Conservation (phyloP, 1,140 invertebrate species). For the Neomicropteryx cornuta region DNA sequence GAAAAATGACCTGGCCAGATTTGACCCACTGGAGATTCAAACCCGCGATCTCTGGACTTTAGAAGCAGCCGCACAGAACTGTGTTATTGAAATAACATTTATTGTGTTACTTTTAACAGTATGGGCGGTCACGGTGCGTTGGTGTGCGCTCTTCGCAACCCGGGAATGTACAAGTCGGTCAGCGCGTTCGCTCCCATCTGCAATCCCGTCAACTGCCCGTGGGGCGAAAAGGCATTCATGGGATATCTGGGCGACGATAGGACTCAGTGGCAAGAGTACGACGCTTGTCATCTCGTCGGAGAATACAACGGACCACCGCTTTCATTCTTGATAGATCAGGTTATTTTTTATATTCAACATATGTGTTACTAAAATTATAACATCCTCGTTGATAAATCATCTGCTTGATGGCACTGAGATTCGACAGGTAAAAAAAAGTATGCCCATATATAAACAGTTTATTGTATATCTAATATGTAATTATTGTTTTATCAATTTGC, state of each 20-base stretch:
- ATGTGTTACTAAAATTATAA: slow-evolving; percentile 4
- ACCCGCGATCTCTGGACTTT: too few relatives aligned
- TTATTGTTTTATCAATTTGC: too few relatives aligned
- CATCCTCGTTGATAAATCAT: slow-evolving; percentile 5
- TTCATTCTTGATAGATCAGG: slow-evolving; percentile 86
- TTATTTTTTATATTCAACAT: slow-evolving; percentile 31
- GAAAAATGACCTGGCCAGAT: too few relatives aligned
- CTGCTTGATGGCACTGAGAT: too few relatives aligned
- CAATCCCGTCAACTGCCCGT: slow-evolving; percentile 74
- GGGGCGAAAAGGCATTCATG: slow-evolving; percentile 81
- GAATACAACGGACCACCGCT: slow-evolving; percentile 76
- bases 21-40: too few relatives aligned
- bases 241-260: slow-evolving; percentile 74
- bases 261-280: slow-evolving; percentile 73
- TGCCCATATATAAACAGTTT: too few relatives aligned
- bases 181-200: slow-evolving; percentile 96
- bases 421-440: too few relatives aligned
- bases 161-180: slow-evolving; percentile 78
- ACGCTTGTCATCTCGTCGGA: slow-evolving; percentile 75
- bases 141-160: slow-evolving; percentile 85
- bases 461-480: too few relatives aligned
- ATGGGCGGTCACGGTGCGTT: slow-evolving; percentile 98
- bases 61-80: too few relatives aligned
- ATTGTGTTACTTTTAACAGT: too few relatives aligned
- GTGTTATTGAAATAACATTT: too few relatives aligned